Percentiles rank a stretch among this genome's conserved stretches.
Conservation (phyloP, 2,113 vertebrate species). For the Cephalopterus ornatus region DNA sequence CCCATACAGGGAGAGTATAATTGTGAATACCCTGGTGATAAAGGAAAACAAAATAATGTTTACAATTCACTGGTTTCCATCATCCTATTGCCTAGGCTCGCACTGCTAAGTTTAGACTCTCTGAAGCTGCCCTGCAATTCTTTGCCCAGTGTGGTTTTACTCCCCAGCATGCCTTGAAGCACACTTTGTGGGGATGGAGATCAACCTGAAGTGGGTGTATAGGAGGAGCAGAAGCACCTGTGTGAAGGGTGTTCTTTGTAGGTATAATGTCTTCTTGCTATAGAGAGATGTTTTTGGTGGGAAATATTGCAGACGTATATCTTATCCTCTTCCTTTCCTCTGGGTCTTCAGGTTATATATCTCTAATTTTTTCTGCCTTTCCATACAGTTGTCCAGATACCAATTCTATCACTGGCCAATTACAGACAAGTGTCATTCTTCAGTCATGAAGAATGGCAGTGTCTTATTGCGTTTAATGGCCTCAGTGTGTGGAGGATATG, state of each 20-base stretch:
- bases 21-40: slow-evolving; percentile 79
- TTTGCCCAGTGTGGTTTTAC: neutral
- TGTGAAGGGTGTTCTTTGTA: neutral
- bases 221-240: neutral
- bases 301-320: neutral
- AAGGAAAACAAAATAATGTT: neutral
- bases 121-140: neutral
- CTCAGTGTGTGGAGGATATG: neutral
- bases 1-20: slow-evolving; percentile 82
- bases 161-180: neutral
- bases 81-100: neutral
- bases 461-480: neutral
- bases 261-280: neutral
- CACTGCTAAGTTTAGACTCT: neutral
- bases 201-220: neutral
- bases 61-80: neutral
- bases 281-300: neutral
- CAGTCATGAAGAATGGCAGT: neutral
- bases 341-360: neutral
- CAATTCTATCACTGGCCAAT: neutral
- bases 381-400: neutral
- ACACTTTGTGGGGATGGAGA: neutral
- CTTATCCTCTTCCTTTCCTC: neutral
- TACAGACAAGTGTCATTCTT: neutral
- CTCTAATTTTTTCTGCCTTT: neutral